Evolutionary conservation across 2,113 vertebrate species (phyloP).

Genomic region (Cathartes aura): DNA sequence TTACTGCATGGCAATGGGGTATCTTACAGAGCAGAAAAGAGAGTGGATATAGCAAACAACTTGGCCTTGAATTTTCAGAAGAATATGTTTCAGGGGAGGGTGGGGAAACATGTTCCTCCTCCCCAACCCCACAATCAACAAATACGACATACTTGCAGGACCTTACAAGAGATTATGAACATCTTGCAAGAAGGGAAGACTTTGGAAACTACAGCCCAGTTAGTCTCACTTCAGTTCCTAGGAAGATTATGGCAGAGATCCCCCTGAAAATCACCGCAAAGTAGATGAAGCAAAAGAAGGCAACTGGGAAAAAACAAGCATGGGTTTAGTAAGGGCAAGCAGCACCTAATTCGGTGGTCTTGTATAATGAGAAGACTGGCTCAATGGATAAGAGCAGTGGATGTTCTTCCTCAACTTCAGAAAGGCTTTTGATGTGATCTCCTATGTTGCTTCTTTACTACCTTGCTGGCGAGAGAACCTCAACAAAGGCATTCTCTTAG

Average conservation of each 20-base stretch:
- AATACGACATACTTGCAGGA: neutral
- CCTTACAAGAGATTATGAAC: neutral
- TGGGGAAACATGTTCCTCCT: neutral
- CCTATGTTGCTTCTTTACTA: neutral
- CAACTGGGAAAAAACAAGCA: neutral
- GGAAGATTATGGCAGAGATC: neutral
- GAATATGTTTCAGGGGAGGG: neutral
- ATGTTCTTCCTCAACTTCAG: neutral
- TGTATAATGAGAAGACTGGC: neutral
- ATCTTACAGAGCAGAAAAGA: neutral
- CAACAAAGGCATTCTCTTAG: neutral
- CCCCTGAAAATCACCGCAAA: neutral
- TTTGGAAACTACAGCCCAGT: neutral
- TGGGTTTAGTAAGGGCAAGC: neutral
- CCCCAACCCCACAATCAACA: neutral
- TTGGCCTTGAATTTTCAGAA: neutral
- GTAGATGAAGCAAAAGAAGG: neutral
- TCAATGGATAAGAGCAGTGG: neutral
- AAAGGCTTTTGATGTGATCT: neutral
- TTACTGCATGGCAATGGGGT: neutral
- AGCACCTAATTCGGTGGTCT: neutral
- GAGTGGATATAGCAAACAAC: neutral
- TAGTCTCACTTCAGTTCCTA: neutral
- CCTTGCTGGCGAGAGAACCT: accelerated
- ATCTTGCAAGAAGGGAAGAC: neutral